phyloP scores from a whole-genome alignment of 2,797 vertebrate genomes.

The Paguma larvata region DNA sequence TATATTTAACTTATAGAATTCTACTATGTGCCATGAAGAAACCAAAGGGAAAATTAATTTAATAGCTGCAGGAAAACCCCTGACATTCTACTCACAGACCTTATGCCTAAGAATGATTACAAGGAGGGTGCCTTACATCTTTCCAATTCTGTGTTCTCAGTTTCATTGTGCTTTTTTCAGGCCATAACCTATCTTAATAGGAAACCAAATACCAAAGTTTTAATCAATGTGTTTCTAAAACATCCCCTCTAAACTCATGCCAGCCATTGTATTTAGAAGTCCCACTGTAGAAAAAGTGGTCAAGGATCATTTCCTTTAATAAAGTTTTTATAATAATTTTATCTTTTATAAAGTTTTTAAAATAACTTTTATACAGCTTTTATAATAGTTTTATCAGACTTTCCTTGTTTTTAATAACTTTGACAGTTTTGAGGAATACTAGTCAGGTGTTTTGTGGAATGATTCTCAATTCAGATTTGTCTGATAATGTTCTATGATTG shows the following conservation, averaged over 20 bases:
- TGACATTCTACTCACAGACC: not conserved
- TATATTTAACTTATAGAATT: not conserved
- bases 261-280: not conserved
- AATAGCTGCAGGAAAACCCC: not conserved
- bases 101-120: not conserved
- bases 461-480: not conserved
- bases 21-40: not conserved
- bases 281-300: not conserved
- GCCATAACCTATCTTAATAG: not conserved
- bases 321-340: not conserved
- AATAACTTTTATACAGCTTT: not conserved
- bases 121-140: not conserved
- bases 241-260: not conserved
- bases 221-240: not conserved
- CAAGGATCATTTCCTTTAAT: not conserved
- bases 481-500: not conserved
- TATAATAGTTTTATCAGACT: not conserved
- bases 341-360: not conserved
- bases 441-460: not conserved
- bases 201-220: not conserved
- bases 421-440: not conserved
- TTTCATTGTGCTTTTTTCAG: not conserved
- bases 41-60: not conserved
- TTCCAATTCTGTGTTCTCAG: not conserved
- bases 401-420: not conserved